Conservation (phyloP, 2,113 vertebrate species). For the Hystrix cristata region DNA sequence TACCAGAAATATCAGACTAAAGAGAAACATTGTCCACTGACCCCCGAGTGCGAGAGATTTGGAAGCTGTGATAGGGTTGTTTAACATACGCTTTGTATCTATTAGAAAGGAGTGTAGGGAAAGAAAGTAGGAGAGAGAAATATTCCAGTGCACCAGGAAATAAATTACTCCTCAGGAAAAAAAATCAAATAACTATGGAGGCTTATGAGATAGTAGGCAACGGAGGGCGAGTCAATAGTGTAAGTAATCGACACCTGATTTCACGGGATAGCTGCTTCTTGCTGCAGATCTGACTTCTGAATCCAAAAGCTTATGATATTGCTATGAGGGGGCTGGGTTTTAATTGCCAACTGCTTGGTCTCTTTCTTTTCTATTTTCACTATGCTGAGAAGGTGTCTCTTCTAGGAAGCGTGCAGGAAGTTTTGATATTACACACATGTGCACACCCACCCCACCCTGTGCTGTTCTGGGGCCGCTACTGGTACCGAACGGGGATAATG, state of each 20-base stretch:
- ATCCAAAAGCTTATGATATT: neutral
- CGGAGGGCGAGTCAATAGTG: neutral
- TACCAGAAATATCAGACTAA: slow-evolving; percentile 18
- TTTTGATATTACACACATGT: neutral
- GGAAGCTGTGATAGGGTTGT: neutral
- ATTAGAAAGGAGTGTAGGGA: neutral
- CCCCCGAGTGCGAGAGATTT: neutral
- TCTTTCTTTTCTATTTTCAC: neutral
- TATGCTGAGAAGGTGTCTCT: neutral
- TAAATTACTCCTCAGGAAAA: neutral
- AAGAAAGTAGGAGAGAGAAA: neutral
- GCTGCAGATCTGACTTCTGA: neutral
- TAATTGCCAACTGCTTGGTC: neutral
- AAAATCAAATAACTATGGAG: neutral
- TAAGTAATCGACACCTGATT: neutral
- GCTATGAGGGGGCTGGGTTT: neutral
- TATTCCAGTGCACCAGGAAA: neutral
- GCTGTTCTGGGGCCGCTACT: neutral
- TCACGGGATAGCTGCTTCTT: neutral
- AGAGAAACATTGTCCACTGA: neutral
- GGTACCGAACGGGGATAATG: neutral
- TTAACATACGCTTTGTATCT: neutral
- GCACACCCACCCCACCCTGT: neutral
- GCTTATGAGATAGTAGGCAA: neutral
- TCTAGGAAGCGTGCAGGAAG: neutral